Conservation (phyloP, 1,140 invertebrate genomes). For the Lutraria rhynchaena region DNA sequence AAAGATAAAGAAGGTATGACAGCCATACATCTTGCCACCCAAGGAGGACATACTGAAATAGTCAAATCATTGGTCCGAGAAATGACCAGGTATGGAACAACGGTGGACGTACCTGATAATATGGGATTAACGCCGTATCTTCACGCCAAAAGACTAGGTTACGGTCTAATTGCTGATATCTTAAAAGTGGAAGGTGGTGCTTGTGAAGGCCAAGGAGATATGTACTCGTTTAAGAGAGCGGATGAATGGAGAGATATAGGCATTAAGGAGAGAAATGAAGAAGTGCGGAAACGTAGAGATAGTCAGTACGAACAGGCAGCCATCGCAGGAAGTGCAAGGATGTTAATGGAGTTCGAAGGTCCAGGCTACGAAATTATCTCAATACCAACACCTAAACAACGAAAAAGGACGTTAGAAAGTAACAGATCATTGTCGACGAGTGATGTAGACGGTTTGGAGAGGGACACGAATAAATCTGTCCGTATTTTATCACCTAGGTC, state of each 20-base stretch:
- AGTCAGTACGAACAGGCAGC: constrained; percentile 67
- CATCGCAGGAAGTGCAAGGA: constrained; percentile 59
- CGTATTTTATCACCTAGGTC: constrained; percentile 38
- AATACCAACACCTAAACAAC: constrained; percentile 42
- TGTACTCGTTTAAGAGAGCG: constrained; percentile 67
- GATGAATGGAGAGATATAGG: constrained; percentile 76
- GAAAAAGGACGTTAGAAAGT: constrained; percentile 17
- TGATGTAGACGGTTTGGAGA: constrained; percentile 1
- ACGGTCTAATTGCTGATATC: constrained; percentile 68
- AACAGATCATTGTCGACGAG: constrained; percentile 12
- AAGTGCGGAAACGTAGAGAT: constrained; percentile 47
- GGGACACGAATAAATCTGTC: constrained; percentile 20
- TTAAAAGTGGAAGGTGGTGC: constrained; percentile 69
- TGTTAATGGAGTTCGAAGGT: constrained; percentile 55
- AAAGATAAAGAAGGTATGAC: constrained; percentile 75
- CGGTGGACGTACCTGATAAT: constrained; percentile 74
- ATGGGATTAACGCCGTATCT: constrained; percentile 76
- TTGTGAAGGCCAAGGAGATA: constrained; percentile 68
- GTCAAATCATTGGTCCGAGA: constrained; percentile 66
- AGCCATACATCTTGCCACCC: constrained; percentile 74
- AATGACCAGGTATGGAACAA: constrained; percentile 68
- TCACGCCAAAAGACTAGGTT: constrained; percentile 74
- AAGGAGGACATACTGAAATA: constrained; percentile 62
- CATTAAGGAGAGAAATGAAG: constrained; percentile 65
- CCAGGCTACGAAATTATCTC: constrained; percentile 55